Base-by-base conservation (phyloP, 2,797 vertebrate genomes). In the Microctenopoma steveboyesi region DNA sequence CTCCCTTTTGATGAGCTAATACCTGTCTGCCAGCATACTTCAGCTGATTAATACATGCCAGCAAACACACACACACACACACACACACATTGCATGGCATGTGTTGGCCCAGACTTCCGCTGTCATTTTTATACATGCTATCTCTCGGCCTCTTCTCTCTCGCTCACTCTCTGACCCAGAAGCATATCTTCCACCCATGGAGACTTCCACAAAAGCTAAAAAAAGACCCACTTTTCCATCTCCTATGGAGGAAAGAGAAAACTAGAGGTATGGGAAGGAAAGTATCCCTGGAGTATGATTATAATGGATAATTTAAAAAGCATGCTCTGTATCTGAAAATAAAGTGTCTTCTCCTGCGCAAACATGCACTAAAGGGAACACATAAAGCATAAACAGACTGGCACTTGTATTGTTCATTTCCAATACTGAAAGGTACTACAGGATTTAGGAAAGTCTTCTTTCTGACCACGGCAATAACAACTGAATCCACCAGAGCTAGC, bases 221-320 rank as follows among this genome's bases (percentile, higher is more conserved):
- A 91, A 88, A 89, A 88, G 84, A 84, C 64, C 59, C 73, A 80
- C 72, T 89, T 76, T 80, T 69, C 75, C 63, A 53, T 85, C 72
- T 85, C 67, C 84, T 78, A 86, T 83, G 72, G 81, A 85, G 63
- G 74, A 70, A 74, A 73, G 68, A 69, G 40, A 72, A 75, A 83
- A 63, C 45, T 15, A 68, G 59, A 72, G 64, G 77, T 69, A 82
- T 42, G 60, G 69, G 49, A 66, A 73, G 56, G 58, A 75, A 67
- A 53, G 61, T 56, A 76, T 69, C 78, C 79, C 55, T 12, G 61
- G 82, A 86, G 86, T 79, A 83, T 81, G 74, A 64, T 87, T 69
- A 85, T 74, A 53, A 88, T 91, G 78, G 84, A 89, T 90, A 62
- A 87, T 91, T 91, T 82, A 90, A 86, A 78, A 81, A 82, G 42